Conservation (phyloP, 2,113 vertebrate species). For the Eidolon helvum region DNA sequence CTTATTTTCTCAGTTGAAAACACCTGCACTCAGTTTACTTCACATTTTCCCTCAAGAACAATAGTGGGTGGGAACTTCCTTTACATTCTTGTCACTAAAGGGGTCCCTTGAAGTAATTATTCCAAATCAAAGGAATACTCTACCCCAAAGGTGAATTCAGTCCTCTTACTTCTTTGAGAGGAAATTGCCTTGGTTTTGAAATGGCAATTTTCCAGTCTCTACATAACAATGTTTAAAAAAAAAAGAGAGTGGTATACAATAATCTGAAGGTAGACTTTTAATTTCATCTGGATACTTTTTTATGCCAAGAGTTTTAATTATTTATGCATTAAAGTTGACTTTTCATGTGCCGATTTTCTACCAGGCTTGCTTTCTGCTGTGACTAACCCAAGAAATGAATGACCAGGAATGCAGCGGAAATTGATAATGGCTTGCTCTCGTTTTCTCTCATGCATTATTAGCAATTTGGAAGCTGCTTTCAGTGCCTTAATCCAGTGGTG, state of each 20-base stretch:
- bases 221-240: not conserved
- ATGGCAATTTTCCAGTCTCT: not conserved
- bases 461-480: not conserved
- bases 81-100: conserved; percentile 27
- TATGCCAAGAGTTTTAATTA: not conserved
- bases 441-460: not conserved
- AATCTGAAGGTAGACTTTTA: not conserved
- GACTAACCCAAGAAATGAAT: not conserved
- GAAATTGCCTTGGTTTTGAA: conserved; percentile 44
- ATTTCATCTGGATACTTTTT: not conserved
- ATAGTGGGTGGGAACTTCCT: conserved; percentile 25
- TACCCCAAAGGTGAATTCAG: conserved; percentile 18
- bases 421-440: not conserved
- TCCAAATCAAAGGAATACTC: conserved; percentile 15
- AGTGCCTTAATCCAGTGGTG: not conserved
- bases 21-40: conserved; percentile 48
- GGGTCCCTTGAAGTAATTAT: not conserved
- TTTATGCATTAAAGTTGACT: not conserved
- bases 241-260: not conserved
- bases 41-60: conserved; percentile 20
- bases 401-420: not conserved
- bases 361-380: not conserved
- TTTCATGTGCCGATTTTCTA: not conserved
- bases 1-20: conserved; percentile 45
- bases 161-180: not conserved